Percentiles rank a stretch among this genome's conserved stretches.
These are phyloP conservation scores for Neoitamus cyanurus DNA, from an alignment of 2,888 invertebrate species.

Conservation along the genomic window DNA sequence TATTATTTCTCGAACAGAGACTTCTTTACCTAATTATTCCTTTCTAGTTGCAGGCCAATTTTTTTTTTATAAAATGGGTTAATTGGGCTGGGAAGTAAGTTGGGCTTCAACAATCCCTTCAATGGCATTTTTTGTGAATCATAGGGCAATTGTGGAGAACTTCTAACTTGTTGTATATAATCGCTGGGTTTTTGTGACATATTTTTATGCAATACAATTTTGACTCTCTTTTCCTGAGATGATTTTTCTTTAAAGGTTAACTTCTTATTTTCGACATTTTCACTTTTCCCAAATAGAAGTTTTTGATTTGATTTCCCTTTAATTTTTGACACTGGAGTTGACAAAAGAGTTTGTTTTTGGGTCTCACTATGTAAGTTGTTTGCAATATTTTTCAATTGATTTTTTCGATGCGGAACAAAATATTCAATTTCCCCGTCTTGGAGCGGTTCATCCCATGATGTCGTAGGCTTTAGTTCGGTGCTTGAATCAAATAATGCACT, in stretches of 20 bases:
- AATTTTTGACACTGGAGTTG: conserved; percentile 57
- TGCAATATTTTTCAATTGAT: conserved; percentile 49
- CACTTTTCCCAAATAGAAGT: conserved; percentile 51
- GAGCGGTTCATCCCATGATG: conserved; percentile 65
- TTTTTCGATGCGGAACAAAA: conserved; percentile 61
- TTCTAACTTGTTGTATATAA: conserved; percentile 76
- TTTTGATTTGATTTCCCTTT: conserved; percentile 42
- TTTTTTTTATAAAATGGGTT: conserved; percentile 80
- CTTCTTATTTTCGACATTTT: conserved; percentile 37
- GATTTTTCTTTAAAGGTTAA: background rate
- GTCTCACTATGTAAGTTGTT: conserved; percentile 56
- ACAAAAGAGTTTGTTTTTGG: conserved; percentile 54
- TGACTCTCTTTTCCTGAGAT: conserved; percentile 72
- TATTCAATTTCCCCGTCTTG: conserved; percentile 66
- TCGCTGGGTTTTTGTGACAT: conserved; percentile 78
- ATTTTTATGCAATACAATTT: conserved; percentile 78
- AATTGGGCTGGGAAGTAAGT: conserved; percentile 75
- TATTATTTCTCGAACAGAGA: too few relatives aligned
- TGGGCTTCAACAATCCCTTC: conserved; percentile 79
- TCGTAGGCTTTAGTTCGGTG: background rate
- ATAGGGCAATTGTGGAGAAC: conserved; percentile 80
- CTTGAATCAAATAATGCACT: background rate
- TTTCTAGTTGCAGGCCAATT: background rate
- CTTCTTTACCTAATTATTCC: too few relatives aligned
- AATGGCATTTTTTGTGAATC: conserved; percentile 76